phyloP scores from a whole-genome alignment of 2,888 invertebrate species.

The Agrilus cyanescens region DNA sequence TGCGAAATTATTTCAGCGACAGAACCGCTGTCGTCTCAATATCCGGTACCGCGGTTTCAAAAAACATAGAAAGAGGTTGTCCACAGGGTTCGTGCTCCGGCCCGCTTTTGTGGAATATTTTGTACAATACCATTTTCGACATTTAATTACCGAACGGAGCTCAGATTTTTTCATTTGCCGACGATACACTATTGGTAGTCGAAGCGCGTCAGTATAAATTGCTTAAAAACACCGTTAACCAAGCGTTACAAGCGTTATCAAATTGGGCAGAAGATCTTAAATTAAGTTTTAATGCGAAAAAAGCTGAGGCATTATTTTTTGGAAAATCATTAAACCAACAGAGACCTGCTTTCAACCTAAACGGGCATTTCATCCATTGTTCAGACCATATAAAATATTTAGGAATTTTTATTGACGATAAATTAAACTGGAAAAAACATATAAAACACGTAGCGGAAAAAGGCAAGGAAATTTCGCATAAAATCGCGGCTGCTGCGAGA shows the following conservation, averaged over 20 bases:
- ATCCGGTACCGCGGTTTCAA: background rate
- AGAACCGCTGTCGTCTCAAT: constrained; percentile 3
- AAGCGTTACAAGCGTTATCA: background rate
- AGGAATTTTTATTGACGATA: constrained; percentile 4
- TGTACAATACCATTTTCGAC: too few relatives aligned
- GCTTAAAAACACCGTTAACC: too few relatives aligned
- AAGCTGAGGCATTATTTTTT: constrained; percentile 7
- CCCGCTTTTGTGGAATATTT: too few relatives aligned
- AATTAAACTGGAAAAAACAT: background rate
- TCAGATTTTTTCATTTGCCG: too few relatives aligned
- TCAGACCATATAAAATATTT: constrained; percentile 3
- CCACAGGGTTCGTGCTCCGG: constrained; percentile 8
- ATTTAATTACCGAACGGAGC: too few relatives aligned
- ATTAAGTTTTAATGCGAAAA: constrained; percentile 6
- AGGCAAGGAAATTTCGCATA: too few relatives aligned
- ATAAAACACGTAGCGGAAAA: too few relatives aligned
- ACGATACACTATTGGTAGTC: too few relatives aligned
- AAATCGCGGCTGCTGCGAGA: constrained; percentile 4
- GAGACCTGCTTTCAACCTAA: constrained; percentile 4
- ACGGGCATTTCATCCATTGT: background rate
- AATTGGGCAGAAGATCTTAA: background rate
- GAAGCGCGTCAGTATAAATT: too few relatives aligned
- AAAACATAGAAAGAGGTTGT: constrained; percentile 2
- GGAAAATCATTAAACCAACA: constrained; percentile 3
- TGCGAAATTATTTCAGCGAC: constrained; percentile 2